Conservation (phyloP, 2,797 vertebrate genomes). For the Typhlichthys subterraneus region DNA sequence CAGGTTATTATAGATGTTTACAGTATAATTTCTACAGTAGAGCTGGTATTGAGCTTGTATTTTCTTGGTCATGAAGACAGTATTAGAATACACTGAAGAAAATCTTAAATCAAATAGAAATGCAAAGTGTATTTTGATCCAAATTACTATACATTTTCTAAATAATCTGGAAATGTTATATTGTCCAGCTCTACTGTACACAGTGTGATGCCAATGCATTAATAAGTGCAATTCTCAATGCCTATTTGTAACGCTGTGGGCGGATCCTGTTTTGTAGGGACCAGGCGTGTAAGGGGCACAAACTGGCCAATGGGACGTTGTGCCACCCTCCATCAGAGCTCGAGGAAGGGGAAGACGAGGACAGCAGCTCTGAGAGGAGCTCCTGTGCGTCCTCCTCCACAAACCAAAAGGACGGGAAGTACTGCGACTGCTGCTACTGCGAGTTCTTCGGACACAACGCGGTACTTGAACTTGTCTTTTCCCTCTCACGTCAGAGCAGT, state of each 20-base stretch:
- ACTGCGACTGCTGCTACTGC: slow-evolving; percentile 99
- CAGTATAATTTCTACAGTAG: too few relatives aligned
- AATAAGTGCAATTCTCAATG: neutral
- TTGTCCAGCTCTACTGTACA: neutral
- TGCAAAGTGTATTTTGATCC: too few relatives aligned
- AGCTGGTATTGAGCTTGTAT: too few relatives aligned
- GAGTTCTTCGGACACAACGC: slow-evolving; percentile 99
- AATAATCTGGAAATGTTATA: too few relatives aligned
- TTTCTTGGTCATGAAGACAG: neutral
- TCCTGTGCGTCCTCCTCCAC: slow-evolving; percentile 96
- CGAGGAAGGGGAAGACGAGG: slow-evolving; percentile 96
- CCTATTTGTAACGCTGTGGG: neutral
- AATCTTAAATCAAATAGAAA: too few relatives aligned
- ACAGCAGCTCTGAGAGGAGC: slow-evolving; percentile 97
- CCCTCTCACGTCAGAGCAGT: neutral
- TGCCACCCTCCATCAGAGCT: slow-evolving; percentile 90
- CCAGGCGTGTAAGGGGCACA: slow-evolving; percentile 94
- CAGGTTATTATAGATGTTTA: slow-evolving; percentile 77
- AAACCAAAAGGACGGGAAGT: slow-evolving; percentile 97
- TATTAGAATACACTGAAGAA: too few relatives aligned
- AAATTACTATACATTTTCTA: too few relatives aligned
- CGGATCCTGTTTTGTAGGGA: slow-evolving; percentile 77
- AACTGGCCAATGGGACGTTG: slow-evolving; percentile 88
- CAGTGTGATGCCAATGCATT: neutral
- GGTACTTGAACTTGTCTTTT: slow-evolving; percentile 73